phyloP scores from a whole-genome alignment of 2,113 vertebrate species.

The Phyllostomus hastatus region DNA sequence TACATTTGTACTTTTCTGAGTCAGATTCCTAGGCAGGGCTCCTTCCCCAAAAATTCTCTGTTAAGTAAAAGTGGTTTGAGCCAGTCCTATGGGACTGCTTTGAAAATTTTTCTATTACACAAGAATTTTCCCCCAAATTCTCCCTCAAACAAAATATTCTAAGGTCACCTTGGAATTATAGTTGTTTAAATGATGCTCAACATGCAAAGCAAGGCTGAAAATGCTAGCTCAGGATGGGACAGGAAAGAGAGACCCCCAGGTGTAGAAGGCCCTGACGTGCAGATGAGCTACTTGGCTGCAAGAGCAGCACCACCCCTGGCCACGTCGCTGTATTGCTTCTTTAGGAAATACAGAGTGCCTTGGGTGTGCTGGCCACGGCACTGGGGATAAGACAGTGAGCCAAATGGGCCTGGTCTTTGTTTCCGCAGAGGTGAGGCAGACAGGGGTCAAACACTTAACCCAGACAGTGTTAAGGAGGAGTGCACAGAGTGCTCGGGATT shows the following conservation, averaged over 20 bases:
- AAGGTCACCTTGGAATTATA: not conserved
- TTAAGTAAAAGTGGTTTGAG: not conserved
- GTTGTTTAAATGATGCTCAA: not conserved
- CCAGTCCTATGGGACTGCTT: not conserved
- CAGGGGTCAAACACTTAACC: not conserved
- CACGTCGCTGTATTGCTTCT: not conserved
- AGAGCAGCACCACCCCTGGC: rapidly evolving
- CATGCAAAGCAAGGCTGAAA: not conserved
- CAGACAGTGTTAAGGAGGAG: not conserved
- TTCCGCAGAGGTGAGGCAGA: not conserved
- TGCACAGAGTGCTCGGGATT: rapidly evolving
- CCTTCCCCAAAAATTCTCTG: not conserved
- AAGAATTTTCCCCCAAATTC: not conserved
- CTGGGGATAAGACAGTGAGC: not conserved
- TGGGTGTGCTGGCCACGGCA: not conserved
- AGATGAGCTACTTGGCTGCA: not conserved
- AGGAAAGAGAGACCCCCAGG: not conserved
- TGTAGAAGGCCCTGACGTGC: rapidly evolving
- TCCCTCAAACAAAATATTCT: not conserved
- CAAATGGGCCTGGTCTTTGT: not conserved
- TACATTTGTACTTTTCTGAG: not conserved
- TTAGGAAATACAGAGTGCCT: not conserved
- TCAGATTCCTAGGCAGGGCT: not conserved
- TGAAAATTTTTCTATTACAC: not conserved
- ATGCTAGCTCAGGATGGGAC: not conserved